Percentiles rank a stretch among this genome's conserved stretches.
Evolutionary conservation across 2,888 invertebrate genomes (phyloP).

Genomic region (Malachius bipustulatus): DNA sequence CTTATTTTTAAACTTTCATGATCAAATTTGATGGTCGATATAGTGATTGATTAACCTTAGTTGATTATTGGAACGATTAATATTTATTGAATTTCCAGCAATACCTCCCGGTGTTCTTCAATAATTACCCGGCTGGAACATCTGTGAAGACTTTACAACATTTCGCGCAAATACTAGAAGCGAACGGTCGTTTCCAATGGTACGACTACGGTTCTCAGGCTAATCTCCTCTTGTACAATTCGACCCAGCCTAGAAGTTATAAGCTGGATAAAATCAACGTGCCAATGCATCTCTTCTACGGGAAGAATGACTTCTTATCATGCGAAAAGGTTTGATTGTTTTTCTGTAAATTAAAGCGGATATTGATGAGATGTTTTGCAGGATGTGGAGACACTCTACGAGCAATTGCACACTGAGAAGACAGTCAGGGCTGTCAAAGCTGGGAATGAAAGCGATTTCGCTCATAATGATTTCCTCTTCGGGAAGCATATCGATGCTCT

Average conservation of each 20-base stretch:
- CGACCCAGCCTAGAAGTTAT: constrained; percentile 12
- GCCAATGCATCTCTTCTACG: constrained; percentile 15
- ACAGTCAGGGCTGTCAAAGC: not conserved
- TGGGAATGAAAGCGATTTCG: constrained; percentile 5
- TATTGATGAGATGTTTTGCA: not conserved
- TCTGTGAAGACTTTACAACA: constrained; percentile 12
- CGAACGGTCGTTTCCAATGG: constrained; percentile 13
- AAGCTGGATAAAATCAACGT: constrained; percentile 13
- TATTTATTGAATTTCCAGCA: too few relatives aligned
- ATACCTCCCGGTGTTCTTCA: constrained; percentile 11
- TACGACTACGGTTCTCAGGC: constrained; percentile 12
- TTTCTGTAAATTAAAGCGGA: not conserved
- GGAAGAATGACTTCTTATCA: constrained; percentile 11
- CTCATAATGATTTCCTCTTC: constrained; percentile 7
- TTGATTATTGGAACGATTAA: too few relatives aligned
- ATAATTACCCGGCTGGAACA: constrained; percentile 8
- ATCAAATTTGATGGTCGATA: too few relatives aligned
- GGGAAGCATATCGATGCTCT: constrained; percentile 4
- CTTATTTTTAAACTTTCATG: too few relatives aligned
- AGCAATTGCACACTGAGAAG: not conserved
- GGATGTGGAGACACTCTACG: not conserved
- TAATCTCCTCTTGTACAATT: constrained; percentile 13
- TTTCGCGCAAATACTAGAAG: constrained; percentile 11
- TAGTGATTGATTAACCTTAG: too few relatives aligned
- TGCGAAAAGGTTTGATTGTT: constrained; percentile 8